Base-by-base conservation (phyloP, 1,140 invertebrate species). In the Achroia grisella region DNA sequence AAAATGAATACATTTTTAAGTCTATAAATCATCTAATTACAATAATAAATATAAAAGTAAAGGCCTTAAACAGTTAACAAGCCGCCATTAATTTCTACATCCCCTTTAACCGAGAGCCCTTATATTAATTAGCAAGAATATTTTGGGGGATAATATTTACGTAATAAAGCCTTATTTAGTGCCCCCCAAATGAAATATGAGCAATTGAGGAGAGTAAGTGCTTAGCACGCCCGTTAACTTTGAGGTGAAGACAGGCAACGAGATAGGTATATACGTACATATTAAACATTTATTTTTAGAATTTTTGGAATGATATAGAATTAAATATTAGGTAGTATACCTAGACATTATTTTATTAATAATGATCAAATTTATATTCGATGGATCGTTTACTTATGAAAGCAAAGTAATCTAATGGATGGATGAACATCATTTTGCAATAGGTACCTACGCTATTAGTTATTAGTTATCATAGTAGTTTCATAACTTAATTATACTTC, bases 91-190 rank as follows among this genome's bases (percentile, higher is more conserved):
- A 67, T 66, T 64, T 51, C 47, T 56, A 44, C 59, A 45, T 51
- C 62, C 60, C 53, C 49, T 53, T 62, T 62, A 72, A 65, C 48
- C 50, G 47, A 50, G 45, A 56, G 48, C 75, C 77, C 75, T 79
- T 79, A 74, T 76, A 81, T 81, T 83, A 81, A 83, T 83, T 81
- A 81, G 79, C 59, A 62, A 49, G 68, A 75, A 83, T 77, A 79
- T 81, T 83, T 73, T 79, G 70, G 62, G 70, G 73, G 67, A 66
- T 82, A 79, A 77, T 79, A 81, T 82, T 79, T 82, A 71, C 73
- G 64, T 76, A 76, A 81, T 84, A 84, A 84, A 80, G 77, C 69
- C 71, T 84, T 72, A 80, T 81, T 81, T 81, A 80, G 57, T 55
- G 52, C 73, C 75, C 63, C 69, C 58, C 40, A 68, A 73, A 73